Percentiles rank a stretch among this genome's conserved stretches.
These are phyloP conservation scores for Microctenopoma steveboyesi DNA, from an alignment of 2,797 vertebrate species.

Conservation along the genomic window DNA sequence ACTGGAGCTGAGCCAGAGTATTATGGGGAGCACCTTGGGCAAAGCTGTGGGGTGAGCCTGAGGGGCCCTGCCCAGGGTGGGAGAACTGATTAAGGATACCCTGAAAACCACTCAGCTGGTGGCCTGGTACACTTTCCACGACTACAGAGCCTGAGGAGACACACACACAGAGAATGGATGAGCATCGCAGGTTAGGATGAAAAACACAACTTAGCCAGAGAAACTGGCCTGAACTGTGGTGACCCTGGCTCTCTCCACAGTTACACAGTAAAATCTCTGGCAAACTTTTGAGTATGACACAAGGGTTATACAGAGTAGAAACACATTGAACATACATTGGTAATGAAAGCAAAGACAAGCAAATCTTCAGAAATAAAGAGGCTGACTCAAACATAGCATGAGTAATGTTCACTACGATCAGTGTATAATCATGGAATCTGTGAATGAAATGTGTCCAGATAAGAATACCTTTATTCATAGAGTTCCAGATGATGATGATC, in stretches of 20 bases:
- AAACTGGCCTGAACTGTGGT: not conserved
- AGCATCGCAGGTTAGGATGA: slow-evolving; percentile 49
- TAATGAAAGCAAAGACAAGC: not conserved
- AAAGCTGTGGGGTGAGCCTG: slow-evolving; percentile 57
- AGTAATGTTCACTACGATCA: no score
- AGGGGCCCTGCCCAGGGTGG: slow-evolving; percentile 49
- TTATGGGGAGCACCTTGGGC: slow-evolving; percentile 54
- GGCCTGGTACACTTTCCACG: slow-evolving; percentile 68
- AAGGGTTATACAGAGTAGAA: no score
- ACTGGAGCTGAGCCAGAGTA: slow-evolving; percentile 78
- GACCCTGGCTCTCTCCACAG: no score
- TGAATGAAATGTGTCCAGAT: no score
- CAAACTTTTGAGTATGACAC: not conserved
- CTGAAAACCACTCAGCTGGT: slow-evolving; percentile 66
- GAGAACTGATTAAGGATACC: slow-evolving; percentile 62
- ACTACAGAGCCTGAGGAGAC: slow-evolving; percentile 73
- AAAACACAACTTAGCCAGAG: slow-evolving; percentile 14
- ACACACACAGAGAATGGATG: slow-evolving; percentile 32
- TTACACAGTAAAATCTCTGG: not conserved
- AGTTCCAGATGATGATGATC: no score
- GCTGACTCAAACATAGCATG: no score
- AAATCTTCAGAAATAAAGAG: not conserved
- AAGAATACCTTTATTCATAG: no score
- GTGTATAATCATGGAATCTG: no score
- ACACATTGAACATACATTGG: not conserved